Base-by-base conservation (phyloP, 2,888 invertebrate species). In the Phymatocera aterrima region DNA sequence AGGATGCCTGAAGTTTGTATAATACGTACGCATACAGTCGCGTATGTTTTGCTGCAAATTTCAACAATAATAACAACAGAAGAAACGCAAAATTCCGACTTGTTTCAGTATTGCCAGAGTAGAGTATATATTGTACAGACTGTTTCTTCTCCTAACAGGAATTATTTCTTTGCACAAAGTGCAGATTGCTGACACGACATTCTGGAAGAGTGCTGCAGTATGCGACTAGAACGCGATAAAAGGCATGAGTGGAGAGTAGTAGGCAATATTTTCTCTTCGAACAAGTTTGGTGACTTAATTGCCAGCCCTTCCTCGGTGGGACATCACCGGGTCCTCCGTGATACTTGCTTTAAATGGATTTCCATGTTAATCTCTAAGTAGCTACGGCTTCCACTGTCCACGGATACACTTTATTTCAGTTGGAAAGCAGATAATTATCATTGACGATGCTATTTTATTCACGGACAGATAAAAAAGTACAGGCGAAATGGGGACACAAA, bases 221-320 rank as follows among this genome's bases (percentile, higher is more conserved):
- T 10, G 18, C 68, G 28, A 46, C 43, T 12, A n/a, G 43, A 21
- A 40, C 15, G 28, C 48, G 70, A 51, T 51, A 18, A 72, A 51
- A 51, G 70, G 48, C 10, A 51, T 51, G 18, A 28, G 60, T 15
- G 31, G 6, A 6, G 18, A 10, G 43, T 1, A 40, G 31, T 24
- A 24, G 15, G 68, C 31, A 34, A 43, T 46, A 34, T 72, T 75
- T 75, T 75, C 57, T 60, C 75, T 75, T 57, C 24, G 57, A 28
- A 75, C 75, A 75, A 54, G 75, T 60, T 75, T 75, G 75, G 75
- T 40, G 57, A 75, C 40, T 54, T 75, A 24, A 75, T 57, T 75
- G n/a, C 75, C 15, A 37, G 57, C 54, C 43, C 57, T 75, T 75
- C 75, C 40, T 24, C n/a, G 10, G 24, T 40, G 40, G 8, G 57